These are phyloP conservation scores for Xanthorhoe designata DNA, from an alignment of 2,888 invertebrate genomes.

Conservation along the genomic window DNA sequence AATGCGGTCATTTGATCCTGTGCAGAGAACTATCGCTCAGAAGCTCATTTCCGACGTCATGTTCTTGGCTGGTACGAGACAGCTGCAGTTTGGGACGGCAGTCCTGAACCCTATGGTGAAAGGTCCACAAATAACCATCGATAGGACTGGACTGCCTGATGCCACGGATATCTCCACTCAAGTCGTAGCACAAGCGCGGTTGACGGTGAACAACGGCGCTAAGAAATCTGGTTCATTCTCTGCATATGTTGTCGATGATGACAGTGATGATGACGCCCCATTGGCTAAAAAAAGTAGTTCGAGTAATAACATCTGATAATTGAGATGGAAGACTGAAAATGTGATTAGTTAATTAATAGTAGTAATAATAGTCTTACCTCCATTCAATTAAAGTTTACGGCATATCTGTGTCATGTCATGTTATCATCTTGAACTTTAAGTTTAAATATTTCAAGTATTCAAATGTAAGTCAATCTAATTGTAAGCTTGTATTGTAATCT, in stretches of 20 bases:
- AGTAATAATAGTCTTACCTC: too few relatives aligned
- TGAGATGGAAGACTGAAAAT: conserved; percentile 1
- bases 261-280: conserved; percentile 10
- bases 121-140: neutral
- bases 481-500: too few relatives aligned
- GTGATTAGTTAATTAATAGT: too few relatives aligned
- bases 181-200: neutral
- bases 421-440: too few relatives aligned
- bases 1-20: conserved; percentile 24
- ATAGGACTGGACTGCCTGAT: too few relatives aligned
- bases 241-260: conserved; percentile 1
- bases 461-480: too few relatives aligned
- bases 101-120: conserved; percentile 5
- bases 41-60: conserved; percentile 37
- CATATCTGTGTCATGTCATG: too few relatives aligned
- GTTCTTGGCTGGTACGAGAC: conserved; percentile 33
- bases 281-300: conserved; percentile 3
- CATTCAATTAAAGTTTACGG: too few relatives aligned
- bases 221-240: neutral
- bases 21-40: conserved; percentile 34
- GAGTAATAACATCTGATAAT: conserved; percentile 5
- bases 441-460: too few relatives aligned
- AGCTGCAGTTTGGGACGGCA: conserved; percentile 18
- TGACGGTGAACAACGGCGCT: neutral
- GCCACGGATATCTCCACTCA: neutral